Percentiles rank a stretch among this genome's conserved stretches.
phyloP scores from a whole-genome alignment of 2,888 invertebrate genomes.

The Drosophila anomalata region DNA sequence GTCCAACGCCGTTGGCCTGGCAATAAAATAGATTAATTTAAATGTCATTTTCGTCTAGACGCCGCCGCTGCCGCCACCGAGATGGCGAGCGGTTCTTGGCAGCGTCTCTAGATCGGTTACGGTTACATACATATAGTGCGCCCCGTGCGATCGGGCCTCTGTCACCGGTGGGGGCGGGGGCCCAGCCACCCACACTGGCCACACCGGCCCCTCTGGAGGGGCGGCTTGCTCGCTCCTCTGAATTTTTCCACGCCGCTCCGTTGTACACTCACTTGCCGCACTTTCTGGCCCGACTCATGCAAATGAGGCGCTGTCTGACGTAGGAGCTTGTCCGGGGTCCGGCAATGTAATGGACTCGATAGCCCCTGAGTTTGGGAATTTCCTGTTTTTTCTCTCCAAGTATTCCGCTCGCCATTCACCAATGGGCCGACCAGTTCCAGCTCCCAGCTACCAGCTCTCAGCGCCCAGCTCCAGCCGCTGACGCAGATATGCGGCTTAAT shows the following conservation, averaged over 20 bases:
- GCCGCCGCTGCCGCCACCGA: slow-evolving; percentile 33
- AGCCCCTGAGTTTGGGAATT: slow-evolving; percentile 49
- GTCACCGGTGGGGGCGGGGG: slow-evolving; percentile 15
- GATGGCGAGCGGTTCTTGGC: slow-evolving; percentile 16
- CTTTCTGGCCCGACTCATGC: slow-evolving; percentile 10
- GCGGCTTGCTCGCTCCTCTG: slow-evolving; percentile 51
- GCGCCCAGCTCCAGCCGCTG: slow-evolving; percentile 22
- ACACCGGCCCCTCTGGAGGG: slow-evolving; percentile 13
- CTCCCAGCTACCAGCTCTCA: slow-evolving; percentile 18
- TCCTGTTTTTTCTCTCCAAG: slow-evolving; percentile 36
- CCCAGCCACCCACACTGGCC: neutral
- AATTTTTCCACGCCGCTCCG: slow-evolving; percentile 49
- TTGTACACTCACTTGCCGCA: neutral
- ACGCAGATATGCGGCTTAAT: slow-evolving; percentile 57
- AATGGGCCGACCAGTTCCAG: slow-evolving; percentile 46
- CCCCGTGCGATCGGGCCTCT: slow-evolving; percentile 11
- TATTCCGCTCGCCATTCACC: slow-evolving; percentile 31
- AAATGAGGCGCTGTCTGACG: slow-evolving; percentile 18
- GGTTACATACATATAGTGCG: slow-evolving; percentile 23
- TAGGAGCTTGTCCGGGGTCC: slow-evolving; percentile 18
- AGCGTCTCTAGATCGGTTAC: slow-evolving; percentile 50
- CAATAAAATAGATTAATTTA: slow-evolving; percentile 81
- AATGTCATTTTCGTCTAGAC: slow-evolving; percentile 82
- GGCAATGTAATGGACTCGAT: slow-evolving; percentile 31
- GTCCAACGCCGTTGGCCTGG: slow-evolving; percentile 68